phyloP scores from a whole-genome alignment of 2,888 invertebrate genomes.

The Timandra comae region DNA sequence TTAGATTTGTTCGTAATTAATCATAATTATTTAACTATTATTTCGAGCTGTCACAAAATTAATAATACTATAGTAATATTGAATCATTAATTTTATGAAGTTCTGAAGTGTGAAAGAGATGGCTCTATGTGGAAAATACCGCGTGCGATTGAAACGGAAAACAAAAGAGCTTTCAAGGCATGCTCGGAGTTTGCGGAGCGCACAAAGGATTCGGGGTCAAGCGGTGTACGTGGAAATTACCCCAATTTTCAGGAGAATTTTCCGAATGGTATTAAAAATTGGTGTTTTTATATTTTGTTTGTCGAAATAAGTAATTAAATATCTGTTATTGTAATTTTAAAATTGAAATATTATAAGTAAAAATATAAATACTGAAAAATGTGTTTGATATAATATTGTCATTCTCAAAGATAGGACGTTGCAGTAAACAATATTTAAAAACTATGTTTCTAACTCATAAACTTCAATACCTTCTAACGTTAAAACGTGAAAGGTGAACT shows the following conservation, averaged over 20 bases:
- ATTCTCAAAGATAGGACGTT: too few species aligned
- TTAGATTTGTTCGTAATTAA: too few species aligned
- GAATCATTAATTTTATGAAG: conserved; percentile 34
- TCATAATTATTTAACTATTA: too few species aligned
- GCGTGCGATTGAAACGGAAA: conserved; percentile 32
- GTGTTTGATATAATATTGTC: too few species aligned
- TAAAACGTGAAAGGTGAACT: conserved; percentile 22
- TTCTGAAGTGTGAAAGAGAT: conserved; percentile 29
- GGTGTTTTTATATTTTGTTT: neutral
- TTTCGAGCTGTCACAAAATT: neutral
- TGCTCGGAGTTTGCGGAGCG: conserved; percentile 50
- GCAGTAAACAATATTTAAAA: too few species aligned
- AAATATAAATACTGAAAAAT: too few species aligned
- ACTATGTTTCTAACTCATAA: too few species aligned
- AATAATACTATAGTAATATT: too few species aligned
- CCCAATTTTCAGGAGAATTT: conserved; percentile 31
- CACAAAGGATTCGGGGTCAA: conserved; percentile 58
- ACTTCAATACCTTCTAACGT: too few species aligned
- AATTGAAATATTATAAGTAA: too few species aligned
- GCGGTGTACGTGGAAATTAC: conserved; percentile 28
- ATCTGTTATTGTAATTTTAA: too few species aligned
- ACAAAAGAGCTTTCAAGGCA: conserved; percentile 47
- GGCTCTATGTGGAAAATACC: conserved; percentile 10
- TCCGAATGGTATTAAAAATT: neutral
- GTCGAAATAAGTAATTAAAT: too few species aligned